These are phyloP conservation scores for Brachionus calyciflorus DNA, from an alignment of 1,140 invertebrate genomes.

Conservation along the genomic window DNA sequence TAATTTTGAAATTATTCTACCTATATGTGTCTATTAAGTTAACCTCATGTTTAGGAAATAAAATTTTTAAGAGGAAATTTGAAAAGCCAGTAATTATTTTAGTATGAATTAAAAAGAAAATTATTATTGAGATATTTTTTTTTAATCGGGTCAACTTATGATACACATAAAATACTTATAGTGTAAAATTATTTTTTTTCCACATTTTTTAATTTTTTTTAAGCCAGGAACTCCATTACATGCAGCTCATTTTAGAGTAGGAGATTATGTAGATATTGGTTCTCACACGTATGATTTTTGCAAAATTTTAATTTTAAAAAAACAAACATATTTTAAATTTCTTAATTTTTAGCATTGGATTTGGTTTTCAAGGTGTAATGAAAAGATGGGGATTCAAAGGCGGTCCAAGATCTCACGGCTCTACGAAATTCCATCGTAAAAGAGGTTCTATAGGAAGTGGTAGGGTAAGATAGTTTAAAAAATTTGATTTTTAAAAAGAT, in stretches of 20 bases:
- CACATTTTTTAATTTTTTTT: constrained; percentile 46
- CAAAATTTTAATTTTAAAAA: neutral
- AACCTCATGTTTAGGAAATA: too few species aligned
- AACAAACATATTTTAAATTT: neutral
- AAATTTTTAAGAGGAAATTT: too few species aligned
- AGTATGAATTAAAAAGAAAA: too few species aligned
- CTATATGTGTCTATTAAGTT: too few species aligned
- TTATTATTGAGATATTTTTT: too few species aligned
- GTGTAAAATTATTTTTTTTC: constrained; percentile 16
- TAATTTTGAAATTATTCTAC: neutral
- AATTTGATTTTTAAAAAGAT: neutral
- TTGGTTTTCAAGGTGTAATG: constrained; percentile 97
- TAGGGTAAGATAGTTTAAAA: constrained; percentile 52
- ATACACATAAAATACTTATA: too few species aligned
- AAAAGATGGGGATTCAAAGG: constrained; percentile 93
- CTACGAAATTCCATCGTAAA: constrained; percentile 89
- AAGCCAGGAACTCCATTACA: constrained; percentile 74
- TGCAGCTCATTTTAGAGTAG: constrained; percentile 83
- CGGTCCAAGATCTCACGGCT: constrained; percentile 81
- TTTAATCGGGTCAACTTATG: too few species aligned
- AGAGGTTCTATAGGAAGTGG: constrained; percentile 77
- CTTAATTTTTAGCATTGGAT: constrained; percentile 68
- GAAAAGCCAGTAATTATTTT: too few species aligned
- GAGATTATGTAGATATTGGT: constrained; percentile 82
- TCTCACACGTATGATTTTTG: constrained; percentile 74